A percentile compares a stretch with the other conserved stretches of the same genome.
Evolutionary conservation across 1,140 invertebrate genomes (phyloP).

Genomic region (Amyelois transitella): DNA sequence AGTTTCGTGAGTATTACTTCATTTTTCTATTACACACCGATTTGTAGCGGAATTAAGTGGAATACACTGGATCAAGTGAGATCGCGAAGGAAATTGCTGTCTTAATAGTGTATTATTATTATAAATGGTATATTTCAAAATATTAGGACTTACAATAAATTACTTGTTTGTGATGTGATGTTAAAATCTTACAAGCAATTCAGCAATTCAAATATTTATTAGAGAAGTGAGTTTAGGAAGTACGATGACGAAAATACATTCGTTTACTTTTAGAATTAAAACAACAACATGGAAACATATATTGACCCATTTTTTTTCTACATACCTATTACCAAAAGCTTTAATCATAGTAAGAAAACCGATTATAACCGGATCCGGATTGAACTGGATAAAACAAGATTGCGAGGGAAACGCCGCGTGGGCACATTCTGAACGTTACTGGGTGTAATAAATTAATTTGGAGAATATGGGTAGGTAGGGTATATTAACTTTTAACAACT

Average conservation of each 20-base stretch:
- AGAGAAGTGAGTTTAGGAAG: too few species aligned
- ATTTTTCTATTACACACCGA: neutral
- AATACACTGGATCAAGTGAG: neutral
- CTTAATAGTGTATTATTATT: neutral
- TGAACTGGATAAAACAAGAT: conserved; percentile 5
- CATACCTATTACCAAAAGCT: too few species aligned
- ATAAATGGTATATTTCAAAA: too few species aligned
- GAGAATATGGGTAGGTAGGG: neutral
- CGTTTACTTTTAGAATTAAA: too few species aligned
- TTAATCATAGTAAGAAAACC: too few species aligned
- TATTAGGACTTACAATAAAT: too few species aligned
- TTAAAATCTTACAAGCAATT: too few species aligned
- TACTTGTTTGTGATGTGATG: too few species aligned
- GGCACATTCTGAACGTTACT: neutral
- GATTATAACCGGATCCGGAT: neutral
- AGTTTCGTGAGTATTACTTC: neutral
- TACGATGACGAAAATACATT: too few species aligned
- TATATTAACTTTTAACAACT: neutral
- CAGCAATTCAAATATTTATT: too few species aligned
- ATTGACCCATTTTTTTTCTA: too few species aligned
- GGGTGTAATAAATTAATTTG: neutral
- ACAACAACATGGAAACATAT: too few species aligned
- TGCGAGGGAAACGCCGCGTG: neutral
- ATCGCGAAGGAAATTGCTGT: neutral
- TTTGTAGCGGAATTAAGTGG: neutral